Conservation (phyloP, 2,797 vertebrate genomes). For the Tokudaia muenninki region DNA sequence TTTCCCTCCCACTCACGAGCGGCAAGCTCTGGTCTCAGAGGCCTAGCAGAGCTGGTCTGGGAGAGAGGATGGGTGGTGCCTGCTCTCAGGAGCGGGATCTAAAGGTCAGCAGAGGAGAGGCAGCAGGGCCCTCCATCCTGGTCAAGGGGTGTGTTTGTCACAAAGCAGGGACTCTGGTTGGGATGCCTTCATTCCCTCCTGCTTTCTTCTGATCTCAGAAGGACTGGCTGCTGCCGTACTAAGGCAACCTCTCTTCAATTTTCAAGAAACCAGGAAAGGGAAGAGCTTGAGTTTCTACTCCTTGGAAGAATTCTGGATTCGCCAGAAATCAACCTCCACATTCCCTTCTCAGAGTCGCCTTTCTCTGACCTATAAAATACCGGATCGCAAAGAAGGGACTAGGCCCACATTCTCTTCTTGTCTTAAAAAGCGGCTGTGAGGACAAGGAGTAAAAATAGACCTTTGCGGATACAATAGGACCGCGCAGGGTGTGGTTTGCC, state of each 20-base stretch:
- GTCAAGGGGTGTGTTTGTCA: slow-evolving; percentile 16
- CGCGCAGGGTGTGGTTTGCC: slow-evolving; percentile 69
- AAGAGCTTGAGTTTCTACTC: background rate
- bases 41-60: slow-evolving; percentile 49
- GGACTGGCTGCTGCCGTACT: background rate
- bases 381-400: slow-evolving; percentile 25
- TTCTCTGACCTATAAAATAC: slow-evolving; percentile 46
- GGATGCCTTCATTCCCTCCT: background rate
- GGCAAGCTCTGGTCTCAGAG: slow-evolving; percentile 57
- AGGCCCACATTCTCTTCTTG: slow-evolving; percentile 14
- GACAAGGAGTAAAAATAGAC: slow-evolving; percentile 77
- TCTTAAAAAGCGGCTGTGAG: slow-evolving; percentile 59
- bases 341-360: background rate
- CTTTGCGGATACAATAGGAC: slow-evolving; percentile 66
- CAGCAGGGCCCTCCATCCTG: slow-evolving; percentile 6
- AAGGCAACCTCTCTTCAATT: background rate
- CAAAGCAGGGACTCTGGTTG: background rate
- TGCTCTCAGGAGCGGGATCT: slow-evolving; percentile 40
- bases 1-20: slow-evolving; percentile 51
- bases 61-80: slow-evolving; percentile 62
- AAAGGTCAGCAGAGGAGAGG: slow-evolving; percentile 66
- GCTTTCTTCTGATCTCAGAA: background rate
- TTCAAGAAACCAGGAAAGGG: slow-evolving; percentile 52
- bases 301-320: background rate
- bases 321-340: background rate